These are phyloP conservation scores for Ctenopoma kingsleyae DNA, from an alignment of 2,797 vertebrate species.

Conservation along the genomic window DNA sequence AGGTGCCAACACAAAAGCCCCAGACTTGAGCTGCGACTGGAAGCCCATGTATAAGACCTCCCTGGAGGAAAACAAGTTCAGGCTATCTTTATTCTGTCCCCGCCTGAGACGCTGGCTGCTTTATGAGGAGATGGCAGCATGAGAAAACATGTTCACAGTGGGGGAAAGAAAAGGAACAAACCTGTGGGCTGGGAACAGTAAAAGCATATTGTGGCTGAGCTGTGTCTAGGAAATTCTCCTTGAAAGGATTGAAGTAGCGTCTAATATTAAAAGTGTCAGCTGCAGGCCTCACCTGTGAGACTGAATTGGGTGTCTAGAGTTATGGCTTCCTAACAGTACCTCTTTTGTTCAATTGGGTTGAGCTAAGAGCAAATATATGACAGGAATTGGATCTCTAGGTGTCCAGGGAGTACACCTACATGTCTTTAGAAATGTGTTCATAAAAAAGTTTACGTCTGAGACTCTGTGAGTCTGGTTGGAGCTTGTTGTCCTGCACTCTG, in stretches of 20 bases:
- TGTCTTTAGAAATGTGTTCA: conserved; percentile 63
- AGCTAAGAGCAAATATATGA: conserved; percentile 74
- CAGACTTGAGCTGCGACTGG: conserved; percentile 67
- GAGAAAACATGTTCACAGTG: conserved; percentile 73
- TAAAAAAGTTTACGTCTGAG: conserved; percentile 47
- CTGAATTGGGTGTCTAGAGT: conserved; percentile 67
- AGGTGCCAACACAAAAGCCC: conserved; percentile 76
- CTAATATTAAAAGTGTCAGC: conserved; percentile 80
- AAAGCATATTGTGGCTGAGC: conserved; percentile 68
- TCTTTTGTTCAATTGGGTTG: conserved; percentile 70
- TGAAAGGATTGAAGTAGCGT: conserved; percentile 71
- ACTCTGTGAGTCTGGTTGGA: conserved; percentile 51
- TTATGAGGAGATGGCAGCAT: conserved; percentile 66
- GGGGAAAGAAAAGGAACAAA: conserved; percentile 76
- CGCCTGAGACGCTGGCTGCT: conserved; percentile 44
- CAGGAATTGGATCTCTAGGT: conserved; percentile 70
- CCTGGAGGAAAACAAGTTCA: conserved; percentile 63
- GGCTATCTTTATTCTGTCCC: conserved; percentile 61
- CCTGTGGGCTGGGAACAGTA: conserved; percentile 61
- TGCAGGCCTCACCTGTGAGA: conserved; percentile 60
- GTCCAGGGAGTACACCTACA: conserved; percentile 60
- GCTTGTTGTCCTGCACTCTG: conserved; percentile 45
- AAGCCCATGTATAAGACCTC: conserved; percentile 74
- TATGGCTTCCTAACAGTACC: conserved; percentile 73
- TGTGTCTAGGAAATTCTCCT: conserved; percentile 59